These are phyloP conservation scores for Agrotis puta DNA, from an alignment of 2,888 invertebrate genomes.

Conservation along the genomic window DNA sequence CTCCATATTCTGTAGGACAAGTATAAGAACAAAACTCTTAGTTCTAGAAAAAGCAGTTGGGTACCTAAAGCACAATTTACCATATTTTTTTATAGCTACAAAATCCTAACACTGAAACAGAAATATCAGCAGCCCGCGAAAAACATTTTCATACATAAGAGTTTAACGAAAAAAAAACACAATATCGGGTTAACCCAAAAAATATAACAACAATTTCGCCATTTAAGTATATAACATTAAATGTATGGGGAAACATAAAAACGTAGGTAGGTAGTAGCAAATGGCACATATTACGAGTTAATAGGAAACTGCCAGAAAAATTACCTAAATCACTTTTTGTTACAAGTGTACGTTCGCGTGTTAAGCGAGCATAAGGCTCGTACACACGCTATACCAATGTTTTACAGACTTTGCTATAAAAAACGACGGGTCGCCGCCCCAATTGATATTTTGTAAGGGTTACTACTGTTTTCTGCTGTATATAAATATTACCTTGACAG, in stretches of 20 bases:
- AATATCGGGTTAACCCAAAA: slow-evolving; percentile 55
- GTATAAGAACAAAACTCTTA: neutral
- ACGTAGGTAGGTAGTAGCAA: slow-evolving; percentile 59
- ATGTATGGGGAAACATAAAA: slow-evolving; percentile 73
- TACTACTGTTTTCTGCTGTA: slow-evolving; percentile 82
- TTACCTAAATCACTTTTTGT: slow-evolving; percentile 80
- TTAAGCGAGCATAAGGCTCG: slow-evolving; percentile 80
- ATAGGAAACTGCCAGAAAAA: slow-evolving; percentile 73
- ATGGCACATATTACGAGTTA: slow-evolving; percentile 71
- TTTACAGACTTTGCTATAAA: slow-evolving; percentile 86
- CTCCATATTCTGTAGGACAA: neutral
- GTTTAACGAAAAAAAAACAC: slow-evolving; percentile 33
- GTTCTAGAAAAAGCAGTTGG: neutral
- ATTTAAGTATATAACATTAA: slow-evolving; percentile 70
- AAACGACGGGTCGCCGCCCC: slow-evolving; percentile 81
- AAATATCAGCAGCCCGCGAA: slow-evolving; percentile 31
- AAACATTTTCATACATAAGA: slow-evolving; percentile 49
- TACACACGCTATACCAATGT: slow-evolving; percentile 86
- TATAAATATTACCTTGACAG: slow-evolving; percentile 69
- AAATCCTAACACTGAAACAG: slow-evolving; percentile 16
- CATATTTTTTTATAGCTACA: slow-evolving; percentile 20
- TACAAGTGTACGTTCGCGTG: slow-evolving; percentile 84
- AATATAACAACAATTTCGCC: slow-evolving; percentile 61
- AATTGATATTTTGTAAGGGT: slow-evolving; percentile 88
- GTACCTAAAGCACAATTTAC: slow-evolving; percentile 12